Evolutionary conservation across 2,888 invertebrate species (phyloP).

Genomic region (Cenopis cana): DNA sequence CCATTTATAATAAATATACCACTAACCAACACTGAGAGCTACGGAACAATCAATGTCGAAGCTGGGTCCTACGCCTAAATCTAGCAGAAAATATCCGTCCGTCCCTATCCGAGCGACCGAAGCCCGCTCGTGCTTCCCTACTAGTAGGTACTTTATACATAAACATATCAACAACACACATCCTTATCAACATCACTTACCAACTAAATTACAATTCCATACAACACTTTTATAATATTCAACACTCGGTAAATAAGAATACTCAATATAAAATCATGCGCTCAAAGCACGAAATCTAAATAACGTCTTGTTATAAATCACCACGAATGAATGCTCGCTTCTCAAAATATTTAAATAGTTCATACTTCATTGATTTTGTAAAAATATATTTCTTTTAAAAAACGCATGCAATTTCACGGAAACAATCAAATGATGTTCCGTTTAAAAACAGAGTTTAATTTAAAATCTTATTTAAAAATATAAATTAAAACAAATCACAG

Average conservation of each 20-base stretch:
- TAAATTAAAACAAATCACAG: constrained; percentile 81
- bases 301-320: constrained; percentile 65
- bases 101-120: constrained; percentile 28
- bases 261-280: constrained; percentile 76
- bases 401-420: constrained; percentile 56
- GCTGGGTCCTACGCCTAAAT: constrained; percentile 29
- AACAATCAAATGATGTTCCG: constrained; percentile 60
- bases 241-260: constrained; percentile 72
- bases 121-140: constrained; percentile 43
- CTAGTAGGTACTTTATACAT: constrained; percentile 55
- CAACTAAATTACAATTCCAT: constrained; percentile 70
- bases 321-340: constrained; percentile 51
- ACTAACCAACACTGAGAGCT: constrained; percentile 46
- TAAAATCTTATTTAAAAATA: constrained; percentile 59
- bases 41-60: constrained; percentile 41
- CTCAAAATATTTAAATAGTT: constrained; percentile 42
- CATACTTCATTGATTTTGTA: constrained; percentile 45
- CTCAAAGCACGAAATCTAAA: constrained; percentile 78
- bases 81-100: constrained; percentile 36
- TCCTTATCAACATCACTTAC: constrained; percentile 58
- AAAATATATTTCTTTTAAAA: constrained; percentile 60
- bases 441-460: constrained; percentile 64
- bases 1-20: constrained; percentile 46
- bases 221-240: constrained; percentile 69
- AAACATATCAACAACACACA: constrained; percentile 60